Evolutionary conservation across 1,140 invertebrate genomes (phyloP), one percentile per base, ranked within the genome.

Genomic region (Atta colombica): DNA sequence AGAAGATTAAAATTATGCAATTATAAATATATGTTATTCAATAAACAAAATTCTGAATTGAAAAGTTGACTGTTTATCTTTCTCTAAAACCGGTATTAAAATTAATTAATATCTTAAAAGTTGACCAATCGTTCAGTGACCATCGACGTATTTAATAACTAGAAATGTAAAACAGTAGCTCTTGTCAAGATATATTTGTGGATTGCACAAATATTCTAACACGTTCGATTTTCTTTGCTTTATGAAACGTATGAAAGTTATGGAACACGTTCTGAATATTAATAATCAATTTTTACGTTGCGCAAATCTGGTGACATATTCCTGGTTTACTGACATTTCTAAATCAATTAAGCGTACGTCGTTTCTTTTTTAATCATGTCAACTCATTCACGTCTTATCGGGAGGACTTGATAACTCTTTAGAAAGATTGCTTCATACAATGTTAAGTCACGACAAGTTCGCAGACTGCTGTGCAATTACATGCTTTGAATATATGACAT

Each of bases 241-340:
- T 28, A 21, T 21, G 21, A 0, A 21, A 21, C 21, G 21, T 21
- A 21, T 21, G 18, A 74, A 35, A 77, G 21, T 1, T 8, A 45
- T 12, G 10, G 21, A 39, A 58, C 51, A 58, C 16, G 31, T 69
- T 81, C n/a, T 10, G 21, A 7, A 18, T 80, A 39, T 81, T 21
- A 68, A 68, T 77, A 18, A 51, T 80, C 8, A 21, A 51, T 66
- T 78, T 80, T 80, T 35, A 65, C 21, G 10, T 28, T 16, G 18
- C 28, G 16, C 49, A 49, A 74, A 53, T 74, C 21, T 2, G 49
- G 21, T 39, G 35, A 88, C 21, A 10, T 39, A 53, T 16, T 63
- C 71, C 4, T 63, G 82, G 49, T 51, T 45, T 35, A 55, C 25
- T 88, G 75, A 77, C 77, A 86, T 89, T 89, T 89, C 58, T 60